Evolutionary conservation across 2,888 invertebrate species (phyloP), one percentile per base, ranked within the genome.

Genomic region (Cordilura impudica): DNA sequence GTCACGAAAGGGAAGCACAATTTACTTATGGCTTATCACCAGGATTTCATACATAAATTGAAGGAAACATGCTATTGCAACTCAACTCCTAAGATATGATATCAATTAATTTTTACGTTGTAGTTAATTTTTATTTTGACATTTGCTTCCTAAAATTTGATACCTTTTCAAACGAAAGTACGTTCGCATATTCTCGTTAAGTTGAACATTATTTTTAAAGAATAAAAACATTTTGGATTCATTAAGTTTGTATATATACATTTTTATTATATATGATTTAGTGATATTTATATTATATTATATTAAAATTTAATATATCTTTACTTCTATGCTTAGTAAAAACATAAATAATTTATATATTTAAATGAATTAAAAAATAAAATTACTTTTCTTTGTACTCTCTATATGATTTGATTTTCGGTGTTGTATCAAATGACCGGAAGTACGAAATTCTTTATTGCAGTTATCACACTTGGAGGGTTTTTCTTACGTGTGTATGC

Each of bases 11-110:
- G 47, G 89, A 88, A 61, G 83, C 85, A 35, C 86, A 88, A 67
- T 89, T 88, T 79, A 85, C 86, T 5, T 89, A 87, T 67, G 87
- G 88, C 3, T 74, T 86, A 3, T 89, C 89, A 2, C 87, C 89
- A 0, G 88, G 88, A n/a, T 88, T 88, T 82, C 86, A 86, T 67
- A 82, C 84, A 12, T 85, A 83, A 12, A n/a, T 31, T 18, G 23
- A 29, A 56, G 16, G 7, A 69, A 45, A 51, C 4, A n/a, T 53
- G n/a, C n/a, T n/a, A n/a, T n/a, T n/a, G n/a, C n/a, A n/a, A n/a
- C n/a, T n/a, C n/a, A 53, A 26, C 14, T 53, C 5, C 7, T 23
- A 21, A 3, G n/a, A 16, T 21, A 21, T 21, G 8, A n/a, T 54
- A 66, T 66, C 53, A 66, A 66, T 31, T 31, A 7, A 31, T 31